Conservation (phyloP, 2,113 vertebrate genomes). For the Xerus inauris region DNA sequence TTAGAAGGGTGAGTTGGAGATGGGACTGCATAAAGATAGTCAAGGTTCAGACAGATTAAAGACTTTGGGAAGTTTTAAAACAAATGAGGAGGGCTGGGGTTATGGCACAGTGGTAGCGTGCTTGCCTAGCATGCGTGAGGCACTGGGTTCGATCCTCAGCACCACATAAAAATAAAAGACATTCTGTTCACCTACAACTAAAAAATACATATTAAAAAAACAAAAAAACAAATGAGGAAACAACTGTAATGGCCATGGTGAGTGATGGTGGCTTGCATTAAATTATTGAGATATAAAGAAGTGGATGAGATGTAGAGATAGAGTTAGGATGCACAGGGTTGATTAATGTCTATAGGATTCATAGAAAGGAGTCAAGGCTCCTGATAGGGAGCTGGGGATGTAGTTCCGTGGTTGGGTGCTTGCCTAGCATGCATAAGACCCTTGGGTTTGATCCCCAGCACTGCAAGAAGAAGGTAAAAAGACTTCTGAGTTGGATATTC, state of each 20-base stretch:
- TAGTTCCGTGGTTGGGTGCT: background rate
- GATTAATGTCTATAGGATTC: background rate
- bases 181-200: too few species aligned
- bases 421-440: background rate
- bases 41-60: background rate
- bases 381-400: background rate
- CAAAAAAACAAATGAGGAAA: constrained; percentile 38
- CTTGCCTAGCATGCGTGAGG: too few species aligned
- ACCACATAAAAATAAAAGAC: too few species aligned
- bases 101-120: too few species aligned
- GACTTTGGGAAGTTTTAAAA: background rate
- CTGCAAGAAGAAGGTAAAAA: background rate
- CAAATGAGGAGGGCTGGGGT: too few species aligned
- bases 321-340: background rate
- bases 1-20: background rate
- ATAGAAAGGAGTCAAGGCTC: background rate
- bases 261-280: constrained; percentile 20
- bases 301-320: background rate
- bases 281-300: background rate
- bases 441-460: background rate
- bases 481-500: background rate
- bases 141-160: too few species aligned
- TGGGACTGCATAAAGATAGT: background rate
- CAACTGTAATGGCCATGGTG: background rate
- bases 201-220: too few species aligned